Base-by-base conservation (phyloP, 2,797 vertebrate genomes). In the Sciaenops ocellatus region DNA sequence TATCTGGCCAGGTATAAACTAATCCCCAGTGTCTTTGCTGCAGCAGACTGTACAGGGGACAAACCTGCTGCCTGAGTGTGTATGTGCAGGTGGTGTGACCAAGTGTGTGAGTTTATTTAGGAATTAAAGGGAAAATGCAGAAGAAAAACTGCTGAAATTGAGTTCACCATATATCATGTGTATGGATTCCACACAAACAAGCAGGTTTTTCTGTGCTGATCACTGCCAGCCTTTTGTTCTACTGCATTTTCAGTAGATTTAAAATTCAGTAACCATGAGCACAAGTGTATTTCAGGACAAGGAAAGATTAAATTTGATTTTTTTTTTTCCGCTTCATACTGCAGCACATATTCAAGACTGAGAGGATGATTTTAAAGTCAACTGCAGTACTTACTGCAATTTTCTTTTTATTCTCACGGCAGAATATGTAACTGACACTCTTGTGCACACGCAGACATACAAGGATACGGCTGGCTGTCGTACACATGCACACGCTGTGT, bases 11-110 rank as follows among this genome's bases (percentile, higher is more conserved):
- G 69, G 74, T 79, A 74, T 26, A 41, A 78, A 76, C 66, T 77
- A 87, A 87, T 88, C 83, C 84, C 84, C 20, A 9, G 78, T 80
- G 81, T 69, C 65, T 76, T 70, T 69, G 73, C 84, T 54, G 28
- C 81, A 64, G 44, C 87, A 80, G 52, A 59, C 41, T 61, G 47
- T 60, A 62, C 61, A 44, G 38, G 24, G 68, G 75, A 77, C 76
- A 75, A 78, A 77, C 74, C 61, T 57, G 78, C 44, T 46, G 52
- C 60, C 56, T 62, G 82, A 20, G 38, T 38, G 15, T 24, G 38
- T 22, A 9, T 52, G 65, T 77, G 59, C 62, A 59, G 57, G 57
- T 78, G 73, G n/a, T 5, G 46, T 24, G 54, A 1, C 16, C 67
- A 3, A 26, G 46, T 63, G 57, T 79, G 70, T 15, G 50, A 22